Base-by-base conservation (phyloP, 2,113 vertebrate species). In the Reinhardtius hippoglossoides region DNA sequence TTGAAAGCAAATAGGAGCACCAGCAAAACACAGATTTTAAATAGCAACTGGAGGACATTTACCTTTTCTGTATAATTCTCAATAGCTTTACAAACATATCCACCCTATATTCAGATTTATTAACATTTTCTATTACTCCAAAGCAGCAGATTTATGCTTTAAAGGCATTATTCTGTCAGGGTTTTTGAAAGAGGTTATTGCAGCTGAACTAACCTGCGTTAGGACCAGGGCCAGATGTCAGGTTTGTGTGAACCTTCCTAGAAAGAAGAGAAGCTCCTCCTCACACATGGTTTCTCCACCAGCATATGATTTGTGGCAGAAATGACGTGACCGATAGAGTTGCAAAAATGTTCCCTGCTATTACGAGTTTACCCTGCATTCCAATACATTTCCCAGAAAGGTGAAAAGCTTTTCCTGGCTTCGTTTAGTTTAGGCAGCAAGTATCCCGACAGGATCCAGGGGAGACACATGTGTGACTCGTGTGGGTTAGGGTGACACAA, bases 171-270 rank as follows among this genome's bases (percentile, higher is more conserved):
- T 46, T 35, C 26, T 54, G 50, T 20, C 13, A 7, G 50, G 5
- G 1, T 52, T 52, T 52, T n/a, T 15, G 10, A 23, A 57, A 13
- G n/a, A 23, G 10, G 2, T 46, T 14, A 37, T 40, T 42, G 23
- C n/a, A 65, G 37, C 37, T 70, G 67, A 76, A 87, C 71, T 2
- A 35, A 81, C 82, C 82, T 76, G 71, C 13, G 4, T 75, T 9
- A 37, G 55, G 62, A 54, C 56, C 20, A 15, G 21, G 10, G 37
- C 40, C 24, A 24, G 46, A 48, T 13, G 27, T 26, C 71, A 26
- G 10, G 56, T 13, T n/a, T 2, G 9, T 18, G 60, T 20, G 0
- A 57, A 12, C 7, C 21, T 48, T 78, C 73, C 62, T 55, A 40
- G n/a, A 72, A 52, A 72, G 13, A 18, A 5, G 40, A 23, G 0